Conservation (phyloP, 2,113 vertebrate species). For the Cavia porcellus region DNA sequence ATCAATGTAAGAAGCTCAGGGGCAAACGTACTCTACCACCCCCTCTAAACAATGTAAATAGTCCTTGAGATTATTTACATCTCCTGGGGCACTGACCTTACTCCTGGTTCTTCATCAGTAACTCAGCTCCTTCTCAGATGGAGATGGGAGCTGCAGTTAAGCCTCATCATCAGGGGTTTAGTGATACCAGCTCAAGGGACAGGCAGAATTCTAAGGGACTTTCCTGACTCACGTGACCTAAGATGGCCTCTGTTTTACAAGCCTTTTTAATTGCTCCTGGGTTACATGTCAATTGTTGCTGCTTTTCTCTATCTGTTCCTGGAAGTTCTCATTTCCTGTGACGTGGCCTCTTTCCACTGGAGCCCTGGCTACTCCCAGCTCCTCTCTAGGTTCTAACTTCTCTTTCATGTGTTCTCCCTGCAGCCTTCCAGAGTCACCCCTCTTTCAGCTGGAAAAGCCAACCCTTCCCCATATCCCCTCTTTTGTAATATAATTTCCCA, state of each 20-base stretch:
- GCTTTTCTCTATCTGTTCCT: background rate
- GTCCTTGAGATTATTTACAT: background rate
- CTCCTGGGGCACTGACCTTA: background rate
- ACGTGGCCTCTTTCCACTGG: background rate
- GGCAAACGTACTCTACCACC: background rate
- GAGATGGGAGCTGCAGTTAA: background rate
- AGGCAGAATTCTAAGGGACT: background rate
- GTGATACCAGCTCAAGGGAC: background rate
- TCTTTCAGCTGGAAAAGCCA: no score
- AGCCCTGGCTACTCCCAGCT: background rate
- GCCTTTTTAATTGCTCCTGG: background rate
- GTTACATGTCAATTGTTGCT: background rate
- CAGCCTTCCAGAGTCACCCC: no score
- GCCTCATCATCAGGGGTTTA: background rate
- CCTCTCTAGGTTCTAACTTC: background rate
- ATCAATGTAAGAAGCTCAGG: background rate
- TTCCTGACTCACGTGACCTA: background rate
- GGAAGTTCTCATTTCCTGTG: background rate
- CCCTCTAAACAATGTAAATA: background rate
- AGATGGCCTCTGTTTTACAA: background rate
- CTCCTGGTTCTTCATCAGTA: background rate
- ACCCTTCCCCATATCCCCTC: background rate
- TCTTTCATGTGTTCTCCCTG: background rate
- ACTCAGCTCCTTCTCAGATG: background rate
- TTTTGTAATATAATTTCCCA: fast-evolving